phyloP scores from a whole-genome alignment of 2,797 vertebrate genomes.

The Alcedo quadribrachys region DNA sequence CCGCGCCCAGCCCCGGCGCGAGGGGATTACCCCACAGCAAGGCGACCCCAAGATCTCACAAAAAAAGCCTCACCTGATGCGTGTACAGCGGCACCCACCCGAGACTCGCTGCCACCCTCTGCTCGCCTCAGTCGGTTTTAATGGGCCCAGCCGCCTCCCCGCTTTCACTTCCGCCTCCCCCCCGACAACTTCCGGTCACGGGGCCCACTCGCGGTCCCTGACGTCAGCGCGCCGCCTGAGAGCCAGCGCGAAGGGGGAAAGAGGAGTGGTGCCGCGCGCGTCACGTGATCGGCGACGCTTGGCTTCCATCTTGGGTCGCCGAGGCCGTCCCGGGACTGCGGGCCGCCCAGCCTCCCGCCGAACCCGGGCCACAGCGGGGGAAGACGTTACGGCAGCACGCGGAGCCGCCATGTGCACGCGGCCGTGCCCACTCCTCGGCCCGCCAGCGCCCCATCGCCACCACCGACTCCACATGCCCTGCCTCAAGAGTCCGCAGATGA shows the following conservation, averaged over 20 bases:
- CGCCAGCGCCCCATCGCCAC: too few species aligned
- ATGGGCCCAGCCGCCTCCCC: constrained; percentile 66
- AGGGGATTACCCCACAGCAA: accelerated
- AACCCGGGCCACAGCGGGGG: accelerated
- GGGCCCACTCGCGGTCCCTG: background rate
- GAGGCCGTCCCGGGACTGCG: accelerated
- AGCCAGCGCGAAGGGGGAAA: background rate
- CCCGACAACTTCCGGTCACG: constrained; percentile 77
- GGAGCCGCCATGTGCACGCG: accelerated
- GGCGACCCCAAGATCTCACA: accelerated
- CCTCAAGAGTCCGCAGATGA: too few species aligned
- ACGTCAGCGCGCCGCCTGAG: constrained; percentile 17
- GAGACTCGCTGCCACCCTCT: background rate
- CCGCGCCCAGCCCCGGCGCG: accelerated
- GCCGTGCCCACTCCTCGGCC: background rate
- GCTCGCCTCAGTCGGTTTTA: constrained; percentile 56
- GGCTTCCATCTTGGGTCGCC: background rate
- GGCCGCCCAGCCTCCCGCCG: background rate
- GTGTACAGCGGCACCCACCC: background rate
- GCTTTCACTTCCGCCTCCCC: constrained; percentile 78
- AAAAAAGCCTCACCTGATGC: background rate
- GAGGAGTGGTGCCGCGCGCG: background rate
- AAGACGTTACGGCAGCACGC: background rate
- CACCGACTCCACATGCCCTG: too few species aligned
- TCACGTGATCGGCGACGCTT: accelerated